Percentiles rank a stretch among this genome's conserved stretches.
Conservation (phyloP, 2,797 vertebrate genomes). For the Melanotaenia boesemani region DNA sequence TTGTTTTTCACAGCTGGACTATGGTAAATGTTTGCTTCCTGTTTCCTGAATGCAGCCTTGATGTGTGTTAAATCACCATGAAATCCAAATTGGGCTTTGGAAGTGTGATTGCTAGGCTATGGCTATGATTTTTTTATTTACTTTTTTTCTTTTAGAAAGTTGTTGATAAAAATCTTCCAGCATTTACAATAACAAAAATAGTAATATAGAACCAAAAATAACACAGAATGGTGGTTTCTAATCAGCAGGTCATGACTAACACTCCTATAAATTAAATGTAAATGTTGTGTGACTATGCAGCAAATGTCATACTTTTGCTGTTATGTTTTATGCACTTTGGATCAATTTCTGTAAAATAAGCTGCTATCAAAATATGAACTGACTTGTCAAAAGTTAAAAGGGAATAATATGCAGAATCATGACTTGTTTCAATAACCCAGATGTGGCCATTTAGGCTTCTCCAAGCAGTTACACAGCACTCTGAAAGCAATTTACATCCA, state of each 20-base stretch:
- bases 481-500: not conserved
- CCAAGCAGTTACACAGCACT: not conserved
- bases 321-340: no score
- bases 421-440: no score
- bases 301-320: no score
- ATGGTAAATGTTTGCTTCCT: slow-evolving; percentile 64
- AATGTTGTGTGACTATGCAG: no score
- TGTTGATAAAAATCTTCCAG: slow-evolving; percentile 58
- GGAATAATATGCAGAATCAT: no score
- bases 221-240: no score
- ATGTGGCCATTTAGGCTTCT: no score
- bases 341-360: no score
- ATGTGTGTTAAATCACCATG: slow-evolving; percentile 60
- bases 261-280: no score
- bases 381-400: no score
- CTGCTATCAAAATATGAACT: no score
- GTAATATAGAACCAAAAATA: slow-evolving; percentile 12
- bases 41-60: slow-evolving; percentile 66
- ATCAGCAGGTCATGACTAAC: no score
- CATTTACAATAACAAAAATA: slow-evolving; percentile 30
- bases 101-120: slow-evolving; percentile 58
- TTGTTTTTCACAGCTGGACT: slow-evolving; percentile 44
- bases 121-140: slow-evolving; percentile 13
- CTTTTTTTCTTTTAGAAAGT: slow-evolving; percentile 41
- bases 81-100: slow-evolving; percentile 31